phyloP scores from a whole-genome alignment of 2,797 vertebrate genomes.

The Odontamblyopus lacepedii region DNA sequence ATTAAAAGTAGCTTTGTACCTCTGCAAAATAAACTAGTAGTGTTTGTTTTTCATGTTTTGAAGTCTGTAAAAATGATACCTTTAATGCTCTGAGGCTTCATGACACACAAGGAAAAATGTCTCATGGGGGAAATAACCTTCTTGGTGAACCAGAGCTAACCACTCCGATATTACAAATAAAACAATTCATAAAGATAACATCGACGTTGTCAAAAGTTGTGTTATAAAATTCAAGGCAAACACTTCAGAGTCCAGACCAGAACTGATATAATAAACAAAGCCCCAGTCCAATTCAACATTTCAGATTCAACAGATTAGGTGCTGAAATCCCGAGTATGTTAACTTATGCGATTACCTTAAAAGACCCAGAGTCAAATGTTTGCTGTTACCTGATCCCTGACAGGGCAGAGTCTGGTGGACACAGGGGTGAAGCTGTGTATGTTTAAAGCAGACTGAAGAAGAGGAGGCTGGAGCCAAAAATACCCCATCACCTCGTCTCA shows the following conservation, averaged over 20 bases:
- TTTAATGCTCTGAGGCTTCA: not conserved
- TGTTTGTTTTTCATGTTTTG: too few relatives aligned
- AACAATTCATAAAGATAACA: not conserved
- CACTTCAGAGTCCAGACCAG: not conserved
- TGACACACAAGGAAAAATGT: not conserved
- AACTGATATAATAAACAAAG: not conserved
- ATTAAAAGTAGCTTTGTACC: too few relatives aligned
- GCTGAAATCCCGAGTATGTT: slow-evolving; percentile 38
- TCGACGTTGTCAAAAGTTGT: not conserved
- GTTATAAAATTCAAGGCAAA: not conserved
- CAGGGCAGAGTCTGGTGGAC: not conserved
- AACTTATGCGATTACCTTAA: slow-evolving; percentile 10
- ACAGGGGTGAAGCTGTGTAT: slow-evolving; percentile 29
- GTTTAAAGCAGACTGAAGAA: too few relatives aligned
- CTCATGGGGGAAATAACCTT: not conserved
- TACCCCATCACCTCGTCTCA: slow-evolving; percentile 61
- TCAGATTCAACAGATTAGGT: slow-evolving; percentile 44
- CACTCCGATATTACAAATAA: not conserved
- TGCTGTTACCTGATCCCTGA: slow-evolving; percentile 6
- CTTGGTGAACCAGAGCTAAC: too few relatives aligned
- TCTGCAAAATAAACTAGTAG: too few relatives aligned
- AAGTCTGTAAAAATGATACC: too few relatives aligned
- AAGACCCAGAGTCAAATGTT: slow-evolving; percentile 18
- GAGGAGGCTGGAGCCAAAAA: slow-evolving; percentile 41
- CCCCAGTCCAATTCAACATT: slow-evolving; percentile 27